Conservation (phyloP, 2,113 vertebrate species). For the Perccottus glenii region DNA sequence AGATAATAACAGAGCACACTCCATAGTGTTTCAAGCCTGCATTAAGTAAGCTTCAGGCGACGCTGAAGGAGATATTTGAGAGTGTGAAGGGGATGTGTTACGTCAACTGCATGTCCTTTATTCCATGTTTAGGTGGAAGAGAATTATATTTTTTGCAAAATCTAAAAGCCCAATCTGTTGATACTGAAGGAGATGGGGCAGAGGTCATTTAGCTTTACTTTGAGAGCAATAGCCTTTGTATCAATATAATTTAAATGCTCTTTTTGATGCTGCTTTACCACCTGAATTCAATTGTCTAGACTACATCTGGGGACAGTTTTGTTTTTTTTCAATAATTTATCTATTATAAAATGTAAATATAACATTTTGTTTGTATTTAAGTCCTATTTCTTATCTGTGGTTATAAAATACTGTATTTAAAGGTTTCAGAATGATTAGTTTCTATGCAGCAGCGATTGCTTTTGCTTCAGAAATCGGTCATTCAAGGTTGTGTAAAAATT, state of each 20-base stretch:
- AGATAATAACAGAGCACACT: slow-evolving; percentile 53
- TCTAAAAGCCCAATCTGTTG: not conserved
- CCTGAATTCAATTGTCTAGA: slow-evolving; percentile 12
- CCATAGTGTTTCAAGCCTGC: not conserved
- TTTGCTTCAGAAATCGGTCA: too few species aligned
- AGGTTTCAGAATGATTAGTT: not conserved
- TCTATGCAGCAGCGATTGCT: too few species aligned
- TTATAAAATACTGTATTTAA: slow-evolving; percentile 67
- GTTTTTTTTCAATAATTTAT: slow-evolving; percentile 46
- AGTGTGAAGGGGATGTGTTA: slow-evolving; percentile 25
- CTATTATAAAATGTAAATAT: slow-evolving; percentile 68
- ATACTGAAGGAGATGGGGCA: not conserved
- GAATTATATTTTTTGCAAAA: not conserved
- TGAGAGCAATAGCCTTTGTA: not conserved
- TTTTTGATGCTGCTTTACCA: slow-evolving; percentile 15
- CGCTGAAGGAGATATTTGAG: slow-evolving; percentile 9
- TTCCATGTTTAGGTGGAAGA: slow-evolving; percentile 10
- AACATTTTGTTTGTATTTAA: slow-evolving; percentile 61
- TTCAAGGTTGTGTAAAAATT: too few species aligned
- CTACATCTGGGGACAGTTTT: slow-evolving; percentile 13
- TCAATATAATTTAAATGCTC: not conserved
- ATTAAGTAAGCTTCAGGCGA: slow-evolving; percentile 26
- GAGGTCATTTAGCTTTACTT: not conserved
- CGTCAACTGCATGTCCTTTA: not conserved
- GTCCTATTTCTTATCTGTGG: slow-evolving; percentile 18